phyloP scores from a whole-genome alignment of 2,797 vertebrate genomes.

The Pelodytes ibericus region DNA sequence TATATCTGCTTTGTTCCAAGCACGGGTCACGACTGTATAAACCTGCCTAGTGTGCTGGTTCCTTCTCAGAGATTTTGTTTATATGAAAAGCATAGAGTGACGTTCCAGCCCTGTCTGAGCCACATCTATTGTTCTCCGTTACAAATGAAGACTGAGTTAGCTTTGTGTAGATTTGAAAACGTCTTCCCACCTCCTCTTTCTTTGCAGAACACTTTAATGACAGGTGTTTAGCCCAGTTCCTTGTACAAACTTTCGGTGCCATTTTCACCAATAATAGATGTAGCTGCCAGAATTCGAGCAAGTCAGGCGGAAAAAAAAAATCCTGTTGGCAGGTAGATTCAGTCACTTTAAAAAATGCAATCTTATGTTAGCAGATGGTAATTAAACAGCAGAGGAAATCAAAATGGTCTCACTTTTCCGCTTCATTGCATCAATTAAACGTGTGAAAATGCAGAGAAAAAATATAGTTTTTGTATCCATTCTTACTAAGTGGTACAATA shows the following conservation, averaged over 20 bases:
- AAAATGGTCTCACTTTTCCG: conserved; percentile 68
- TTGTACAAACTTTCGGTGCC: conserved; percentile 64
- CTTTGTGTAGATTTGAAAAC: conserved; percentile 45
- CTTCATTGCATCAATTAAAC: conserved; percentile 68
- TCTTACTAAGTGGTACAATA: conserved; percentile 31
- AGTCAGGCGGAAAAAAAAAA: conserved; percentile 67
- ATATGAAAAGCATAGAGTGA: too few species aligned
- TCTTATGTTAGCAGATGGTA: conserved; percentile 70
- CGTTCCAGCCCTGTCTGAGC: not conserved
- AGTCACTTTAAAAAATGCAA: conserved; percentile 68
- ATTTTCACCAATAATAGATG: conserved; percentile 68
- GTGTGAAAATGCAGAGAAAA: conserved; percentile 60
- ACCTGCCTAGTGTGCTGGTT: too few species aligned
- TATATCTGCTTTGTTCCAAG: too few species aligned
- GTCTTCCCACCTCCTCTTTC: conserved; percentile 61
- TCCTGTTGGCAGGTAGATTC: conserved; percentile 68
- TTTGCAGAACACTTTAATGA: conserved; percentile 64
- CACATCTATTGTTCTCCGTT: not conserved
- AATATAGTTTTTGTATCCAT: conserved; percentile 16
- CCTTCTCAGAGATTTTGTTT: too few species aligned
- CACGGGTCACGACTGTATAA: too few species aligned
- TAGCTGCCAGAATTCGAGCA: conserved; percentile 66
- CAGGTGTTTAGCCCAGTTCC: conserved; percentile 69
- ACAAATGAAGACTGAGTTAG: conserved; percentile 54
- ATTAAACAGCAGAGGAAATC: conserved; percentile 71